Evolutionary conservation across 2,888 invertebrate genomes (phyloP), one percentile per base, ranked within the genome.

Genomic region (Ichneumon xanthorius): DNA sequence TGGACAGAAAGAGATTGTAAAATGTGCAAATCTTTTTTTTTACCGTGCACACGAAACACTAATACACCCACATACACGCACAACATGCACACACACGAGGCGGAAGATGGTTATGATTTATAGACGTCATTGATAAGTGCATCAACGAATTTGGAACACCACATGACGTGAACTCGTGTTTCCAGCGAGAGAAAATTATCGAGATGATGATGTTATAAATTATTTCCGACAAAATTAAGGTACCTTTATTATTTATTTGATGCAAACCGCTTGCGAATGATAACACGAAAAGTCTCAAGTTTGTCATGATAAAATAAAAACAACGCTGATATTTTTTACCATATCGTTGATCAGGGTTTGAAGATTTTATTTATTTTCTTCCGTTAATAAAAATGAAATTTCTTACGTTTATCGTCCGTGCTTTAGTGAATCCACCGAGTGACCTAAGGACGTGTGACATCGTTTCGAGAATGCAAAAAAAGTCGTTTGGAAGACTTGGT

Each of bases 301-400:
- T 80, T 87, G 80, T 68, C 63, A 76, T 53, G 85, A 88, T 16
- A 11, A 63, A 87, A 87, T 85, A 87, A 75, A 84, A 33, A 77
- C 88, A 75, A 63, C 76, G 73, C 82, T 88, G 85, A 70, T 86
- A 88, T 88, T 84, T 89, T 89, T 55, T 87, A 87, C 80, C 82
- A 85, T 30, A n/a, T n/a, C 30, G 33, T 63, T 19, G 19, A 2
- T 63, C 1, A 6, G 63, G n/a, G 33, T 63, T 63, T 30, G 16
- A 22, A 14, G 30, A 16, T 40, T 11, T 11, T 40, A 30, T 6
- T 33, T 61, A 22, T 26, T 63, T 63, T 30, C n/a, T 19, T 1
- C 11, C 16, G 40, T 22, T 16, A 26, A 58, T 16, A 40, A 11
- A 3, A 48, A 16, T 55, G 53, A 19, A 5, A 55, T 63, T 63